Evolutionary conservation across 2,888 invertebrate genomes (phyloP).

Genomic region (Crocallis elinguaria): DNA sequence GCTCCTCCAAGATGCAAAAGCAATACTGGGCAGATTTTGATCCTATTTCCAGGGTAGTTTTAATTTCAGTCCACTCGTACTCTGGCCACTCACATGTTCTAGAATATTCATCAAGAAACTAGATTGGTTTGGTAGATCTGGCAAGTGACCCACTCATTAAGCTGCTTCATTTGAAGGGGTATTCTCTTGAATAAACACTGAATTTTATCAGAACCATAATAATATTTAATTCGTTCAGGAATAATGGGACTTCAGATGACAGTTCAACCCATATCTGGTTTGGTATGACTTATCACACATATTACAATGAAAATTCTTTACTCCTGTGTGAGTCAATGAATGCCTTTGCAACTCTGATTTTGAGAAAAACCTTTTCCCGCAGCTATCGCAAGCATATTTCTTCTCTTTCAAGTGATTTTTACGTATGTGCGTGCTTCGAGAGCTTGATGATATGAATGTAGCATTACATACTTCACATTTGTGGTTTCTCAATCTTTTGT

Average conservation of each 20-base stretch:
- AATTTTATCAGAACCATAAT: background rate
- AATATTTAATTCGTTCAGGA: constrained; percentile 8
- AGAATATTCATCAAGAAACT: too few species aligned
- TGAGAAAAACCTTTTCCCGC: constrained; percentile 76
- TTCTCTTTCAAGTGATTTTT: constrained; percentile 80
- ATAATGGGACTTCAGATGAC: constrained; percentile 76
- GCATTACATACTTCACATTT: constrained; percentile 79
- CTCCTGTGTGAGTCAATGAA: constrained; percentile 76
- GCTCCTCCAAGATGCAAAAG: too few species aligned
- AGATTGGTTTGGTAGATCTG: too few species aligned
- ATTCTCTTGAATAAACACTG: background rate
- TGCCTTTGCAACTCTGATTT: constrained; percentile 77
- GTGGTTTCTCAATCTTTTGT: constrained; percentile 74
- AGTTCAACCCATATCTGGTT: constrained; percentile 77
- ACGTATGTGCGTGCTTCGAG: constrained; percentile 73
- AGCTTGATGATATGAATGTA: constrained; percentile 77
- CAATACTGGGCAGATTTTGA: too few species aligned
- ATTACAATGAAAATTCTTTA: constrained; percentile 79
- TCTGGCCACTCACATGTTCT: too few species aligned
- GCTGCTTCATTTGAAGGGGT: background rate
- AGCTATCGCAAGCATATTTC: constrained; percentile 76
- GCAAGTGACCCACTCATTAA: too few species aligned
- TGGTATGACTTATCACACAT: constrained; percentile 79
- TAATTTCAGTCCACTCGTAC: too few species aligned
- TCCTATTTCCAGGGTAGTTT: too few species aligned